Percentiles rank a stretch among this genome's conserved stretches.
phyloP scores from a whole-genome alignment of 2,797 vertebrate species.

The Gambusia yucatana region DNA sequence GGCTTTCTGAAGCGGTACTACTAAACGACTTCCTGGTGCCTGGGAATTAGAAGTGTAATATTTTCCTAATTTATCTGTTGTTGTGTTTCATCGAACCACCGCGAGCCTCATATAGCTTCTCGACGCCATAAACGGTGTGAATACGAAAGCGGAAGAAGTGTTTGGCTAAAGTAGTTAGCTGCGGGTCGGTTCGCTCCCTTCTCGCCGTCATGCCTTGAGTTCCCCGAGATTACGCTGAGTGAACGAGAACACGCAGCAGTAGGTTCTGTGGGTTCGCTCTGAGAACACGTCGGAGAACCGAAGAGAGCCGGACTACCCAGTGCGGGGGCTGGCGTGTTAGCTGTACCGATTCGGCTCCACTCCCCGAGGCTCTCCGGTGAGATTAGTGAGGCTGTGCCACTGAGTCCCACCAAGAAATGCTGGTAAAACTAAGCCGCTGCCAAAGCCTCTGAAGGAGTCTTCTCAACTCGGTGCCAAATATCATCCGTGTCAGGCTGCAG shows the following conservation, averaged over 20 bases:
- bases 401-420: constrained; percentile 36
- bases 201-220: constrained; percentile 49
- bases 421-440: constrained; percentile 33
- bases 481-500: constrained; percentile 29
- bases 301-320: not conserved
- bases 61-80: not conserved
- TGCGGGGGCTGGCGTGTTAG: constrained; percentile 13
- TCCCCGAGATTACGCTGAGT: constrained; percentile 45
- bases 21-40: not conserved
- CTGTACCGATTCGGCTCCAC: constrained; percentile 8
- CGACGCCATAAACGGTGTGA: not conserved
- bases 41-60: not conserved
- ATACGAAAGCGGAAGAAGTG: constrained; percentile 74
- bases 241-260: constrained; percentile 35
- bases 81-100: not conserved
- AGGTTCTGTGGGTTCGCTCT: not conserved
- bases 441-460: constrained; percentile 37
- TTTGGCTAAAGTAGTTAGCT: constrained; percentile 38
- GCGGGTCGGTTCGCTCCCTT: constrained; percentile 46
- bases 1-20: not conserved
- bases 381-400: constrained; percentile 26
- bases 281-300: not conserved
- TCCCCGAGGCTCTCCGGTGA: constrained; percentile 16
- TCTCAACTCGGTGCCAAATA: constrained; percentile 27
- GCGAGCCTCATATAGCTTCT: constrained; percentile 8